Evolutionary conservation across 2,888 invertebrate species (phyloP).

Genomic region (Phortica okadai): DNA sequence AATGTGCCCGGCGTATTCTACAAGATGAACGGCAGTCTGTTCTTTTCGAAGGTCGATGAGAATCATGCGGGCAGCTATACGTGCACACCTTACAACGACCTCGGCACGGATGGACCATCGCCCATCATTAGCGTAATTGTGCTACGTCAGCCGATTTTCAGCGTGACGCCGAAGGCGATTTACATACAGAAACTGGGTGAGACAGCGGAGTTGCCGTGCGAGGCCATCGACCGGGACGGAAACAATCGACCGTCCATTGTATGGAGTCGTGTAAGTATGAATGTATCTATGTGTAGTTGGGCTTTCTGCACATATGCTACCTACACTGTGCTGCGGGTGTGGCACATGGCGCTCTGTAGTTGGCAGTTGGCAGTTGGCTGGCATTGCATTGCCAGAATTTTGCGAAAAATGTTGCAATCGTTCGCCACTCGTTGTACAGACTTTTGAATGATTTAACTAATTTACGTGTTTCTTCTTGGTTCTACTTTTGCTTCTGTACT

Average conservation of each 20-base stretch:
- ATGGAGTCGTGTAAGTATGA: constrained; percentile 81
- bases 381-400: too few species aligned
- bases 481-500: not conserved
- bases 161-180: constrained; percentile 86
- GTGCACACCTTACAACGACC: constrained; percentile 93
- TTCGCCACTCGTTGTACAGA: constrained; percentile 16
- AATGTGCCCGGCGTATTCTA: constrained; percentile 92
- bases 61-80: constrained; percentile 92
- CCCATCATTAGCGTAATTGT: constrained; percentile 89
- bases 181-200: constrained; percentile 90
- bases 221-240: constrained; percentile 83
- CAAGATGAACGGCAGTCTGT: constrained; percentile 89
- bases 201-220: constrained; percentile 88
- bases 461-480: constrained; percentile 35
- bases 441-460: constrained; percentile 48
- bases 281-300: not conserved
- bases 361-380: too few species aligned
- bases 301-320: not conserved
- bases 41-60: constrained; percentile 89
- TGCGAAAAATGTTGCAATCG: not conserved
- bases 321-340: not conserved
- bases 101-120: constrained; percentile 91
- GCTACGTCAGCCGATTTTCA: constrained; percentile 90
- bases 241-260: constrained; percentile 81
- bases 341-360: not conserved